phyloP scores from a whole-genome alignment of 2,113 vertebrate genomes.

The Periophthalmus modestus region DNA sequence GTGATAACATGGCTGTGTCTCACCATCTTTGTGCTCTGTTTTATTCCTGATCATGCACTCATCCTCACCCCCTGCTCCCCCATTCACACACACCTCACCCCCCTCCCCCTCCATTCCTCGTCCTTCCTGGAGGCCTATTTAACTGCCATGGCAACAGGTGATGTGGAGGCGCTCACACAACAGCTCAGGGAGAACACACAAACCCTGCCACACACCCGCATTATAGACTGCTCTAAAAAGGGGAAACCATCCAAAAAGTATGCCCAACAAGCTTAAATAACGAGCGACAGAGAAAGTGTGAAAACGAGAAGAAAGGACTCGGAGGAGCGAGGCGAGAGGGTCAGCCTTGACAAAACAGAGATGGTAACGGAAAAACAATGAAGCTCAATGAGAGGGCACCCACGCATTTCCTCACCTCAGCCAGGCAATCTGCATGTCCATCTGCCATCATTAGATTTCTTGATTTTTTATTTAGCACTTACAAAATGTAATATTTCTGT shows the following conservation, averaged over 20 bases:
- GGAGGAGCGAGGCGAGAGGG: conserved; percentile 32
- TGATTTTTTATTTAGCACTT: background rate
- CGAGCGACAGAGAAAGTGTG: conserved; percentile 27
- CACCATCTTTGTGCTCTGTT: conserved; percentile 13
- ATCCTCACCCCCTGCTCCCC: conserved; percentile 38
- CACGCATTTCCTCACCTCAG: conserved; percentile 35
- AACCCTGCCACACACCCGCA: conserved; percentile 13
- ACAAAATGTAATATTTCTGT: background rate
- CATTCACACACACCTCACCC: conserved; percentile 11
- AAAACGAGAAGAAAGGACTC: conserved; percentile 47
- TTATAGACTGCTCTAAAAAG: conserved; percentile 24
- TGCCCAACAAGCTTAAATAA: conserved; percentile 29
- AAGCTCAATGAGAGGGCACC: conserved; percentile 37
- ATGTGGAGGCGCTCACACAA: conserved; percentile 58
- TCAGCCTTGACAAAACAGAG: conserved; percentile 45
- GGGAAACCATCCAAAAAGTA: conserved; percentile 38
- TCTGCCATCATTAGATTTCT: conserved; percentile 36
- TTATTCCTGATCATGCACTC: conserved; percentile 51
- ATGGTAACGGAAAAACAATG: conserved; percentile 35
- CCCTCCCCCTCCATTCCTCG: conserved; percentile 52
- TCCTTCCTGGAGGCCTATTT: conserved; percentile 65
- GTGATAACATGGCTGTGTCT: background rate
- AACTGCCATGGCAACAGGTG: conserved; percentile 77
- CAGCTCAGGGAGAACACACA: conserved; percentile 35
- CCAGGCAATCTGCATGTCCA: conserved; percentile 31